A percentile compares a stretch with the other conserved stretches of the same genome.
phyloP scores from a whole-genome alignment of 2,888 invertebrate species.

The Athetis lepigone region DNA sequence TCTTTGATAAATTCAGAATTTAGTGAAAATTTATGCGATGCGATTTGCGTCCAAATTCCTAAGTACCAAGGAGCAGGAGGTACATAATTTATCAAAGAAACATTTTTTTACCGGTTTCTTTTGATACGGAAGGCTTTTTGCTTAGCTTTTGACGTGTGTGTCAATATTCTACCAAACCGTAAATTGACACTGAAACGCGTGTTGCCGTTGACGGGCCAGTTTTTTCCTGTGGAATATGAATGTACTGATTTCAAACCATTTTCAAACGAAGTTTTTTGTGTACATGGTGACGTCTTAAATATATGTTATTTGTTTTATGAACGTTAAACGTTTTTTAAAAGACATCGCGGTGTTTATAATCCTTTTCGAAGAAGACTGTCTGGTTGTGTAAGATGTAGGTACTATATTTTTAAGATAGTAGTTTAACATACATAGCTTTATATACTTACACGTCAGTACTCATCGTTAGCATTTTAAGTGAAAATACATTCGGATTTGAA shows the following conservation, averaged over 20 bases:
- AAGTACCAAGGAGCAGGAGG: slow-evolving; percentile 49
- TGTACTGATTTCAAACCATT: slow-evolving; percentile 11
- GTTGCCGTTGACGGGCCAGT: neutral
- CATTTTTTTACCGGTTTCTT: slow-evolving; percentile 38
- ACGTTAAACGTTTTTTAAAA: neutral
- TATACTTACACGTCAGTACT: slow-evolving; percentile 9
- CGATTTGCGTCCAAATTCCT: slow-evolving; percentile 61
- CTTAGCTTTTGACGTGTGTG: slow-evolving; percentile 45
- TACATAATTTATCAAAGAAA: slow-evolving; percentile 66
- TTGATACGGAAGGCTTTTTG: slow-evolving; percentile 39
- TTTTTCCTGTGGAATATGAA: slow-evolving; percentile 14
- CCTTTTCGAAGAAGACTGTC: neutral
- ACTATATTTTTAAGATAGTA: too few species aligned
- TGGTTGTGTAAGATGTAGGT: neutral
- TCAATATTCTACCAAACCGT: slow-evolving; percentile 43
- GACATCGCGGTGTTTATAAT: neutral
- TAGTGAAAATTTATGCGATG: slow-evolving; percentile 60
- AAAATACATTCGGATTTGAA: slow-evolving; percentile 46
- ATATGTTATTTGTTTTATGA: neutral
- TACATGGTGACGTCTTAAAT: slow-evolving; percentile 3
- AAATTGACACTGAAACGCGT: slow-evolving; percentile 40
- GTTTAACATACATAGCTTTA: slow-evolving; percentile 13
- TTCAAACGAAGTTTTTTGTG: too few species aligned
- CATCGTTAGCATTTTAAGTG: slow-evolving; percentile 22
- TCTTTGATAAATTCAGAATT: slow-evolving; percentile 71